Conservation (phyloP, 1,140 invertebrate genomes). For the Calliphora vicina region DNA sequence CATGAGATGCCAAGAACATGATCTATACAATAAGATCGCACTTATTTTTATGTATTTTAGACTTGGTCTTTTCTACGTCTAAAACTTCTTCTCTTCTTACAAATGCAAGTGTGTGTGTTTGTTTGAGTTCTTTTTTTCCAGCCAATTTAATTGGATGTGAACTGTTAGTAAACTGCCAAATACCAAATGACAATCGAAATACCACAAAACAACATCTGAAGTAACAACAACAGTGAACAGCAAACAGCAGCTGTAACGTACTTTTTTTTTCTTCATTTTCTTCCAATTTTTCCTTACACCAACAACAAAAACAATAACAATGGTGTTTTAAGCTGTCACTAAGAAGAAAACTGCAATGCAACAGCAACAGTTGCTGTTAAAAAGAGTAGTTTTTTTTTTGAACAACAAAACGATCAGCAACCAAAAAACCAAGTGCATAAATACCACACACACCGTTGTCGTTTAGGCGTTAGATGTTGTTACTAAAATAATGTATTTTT, state of each 20-base stretch:
- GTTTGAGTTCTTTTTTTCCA: neutral
- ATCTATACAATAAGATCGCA: conserved; percentile 30
- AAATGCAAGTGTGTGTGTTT: no score
- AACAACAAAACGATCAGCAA: neutral
- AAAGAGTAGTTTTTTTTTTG: neutral
- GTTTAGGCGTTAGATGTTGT: conserved; percentile 14
- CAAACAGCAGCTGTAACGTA: neutral
- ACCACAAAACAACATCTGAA: conserved; percentile 8
- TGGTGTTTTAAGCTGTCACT: conserved; percentile 5
- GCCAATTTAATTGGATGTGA: conserved; percentile 32
- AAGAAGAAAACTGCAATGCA: neutral
- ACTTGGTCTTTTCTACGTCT: neutral
- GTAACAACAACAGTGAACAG: neutral
- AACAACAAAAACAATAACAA: neutral
- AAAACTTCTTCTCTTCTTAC: no score
- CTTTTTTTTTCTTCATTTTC: neutral
- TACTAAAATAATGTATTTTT: neutral
- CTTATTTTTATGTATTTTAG: conserved; percentile 22
- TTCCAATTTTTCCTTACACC: neutral
- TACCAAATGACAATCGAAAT: conserved; percentile 32
- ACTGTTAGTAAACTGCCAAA: conserved; percentile 33
- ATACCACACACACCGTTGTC: conserved; percentile 15
- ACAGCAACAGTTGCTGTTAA: neutral
- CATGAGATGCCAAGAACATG: conserved; percentile 26
- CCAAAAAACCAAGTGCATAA: neutral